These are phyloP conservation scores for Conus betulinus DNA, from an alignment of 1,140 invertebrate genomes.

Conservation along the genomic window DNA sequence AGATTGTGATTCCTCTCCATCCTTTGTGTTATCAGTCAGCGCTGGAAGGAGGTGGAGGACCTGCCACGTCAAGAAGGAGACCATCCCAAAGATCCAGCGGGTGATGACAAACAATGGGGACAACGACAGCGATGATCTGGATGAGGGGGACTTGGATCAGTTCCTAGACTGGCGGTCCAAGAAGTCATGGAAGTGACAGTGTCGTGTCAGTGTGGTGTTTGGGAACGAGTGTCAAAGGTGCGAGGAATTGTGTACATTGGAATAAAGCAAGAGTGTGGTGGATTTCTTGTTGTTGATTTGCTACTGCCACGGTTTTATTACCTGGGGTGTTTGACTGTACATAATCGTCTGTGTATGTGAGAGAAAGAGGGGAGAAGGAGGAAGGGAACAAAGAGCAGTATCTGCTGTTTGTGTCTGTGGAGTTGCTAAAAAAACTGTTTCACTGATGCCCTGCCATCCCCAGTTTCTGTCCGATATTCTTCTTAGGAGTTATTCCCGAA, in stretches of 20 bases:
- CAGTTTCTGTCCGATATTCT: too few species aligned
- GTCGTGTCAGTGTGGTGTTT: background rate
- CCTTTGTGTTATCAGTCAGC: conserved; percentile 71
- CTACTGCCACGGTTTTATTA: background rate
- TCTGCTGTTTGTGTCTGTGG: background rate
- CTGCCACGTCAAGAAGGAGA: conserved; percentile 76
- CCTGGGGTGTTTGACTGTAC: background rate
- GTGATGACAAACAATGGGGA: conserved; percentile 51
- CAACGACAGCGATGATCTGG: conserved; percentile 78
- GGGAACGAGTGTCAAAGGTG: background rate
- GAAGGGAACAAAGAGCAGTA: background rate
- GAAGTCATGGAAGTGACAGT: conserved; percentile 60
- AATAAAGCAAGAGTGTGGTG: background rate
- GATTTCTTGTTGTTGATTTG: background rate
- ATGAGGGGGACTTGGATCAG: conserved; percentile 86
- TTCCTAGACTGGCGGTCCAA: conserved; percentile 92
- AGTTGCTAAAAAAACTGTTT: too few species aligned
- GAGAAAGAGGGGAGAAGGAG: background rate
- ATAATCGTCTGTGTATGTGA: background rate
- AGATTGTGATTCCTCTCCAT: too few species aligned
- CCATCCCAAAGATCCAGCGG: conserved; percentile 54
- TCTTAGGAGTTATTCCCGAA: too few species aligned
- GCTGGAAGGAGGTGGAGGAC: conserved; percentile 82
- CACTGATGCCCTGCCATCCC: too few species aligned
- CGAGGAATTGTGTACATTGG: background rate